These are phyloP conservation scores for Nothura maculosa DNA, from an alignment of 2,797 vertebrate species.

Conservation along the genomic window DNA sequence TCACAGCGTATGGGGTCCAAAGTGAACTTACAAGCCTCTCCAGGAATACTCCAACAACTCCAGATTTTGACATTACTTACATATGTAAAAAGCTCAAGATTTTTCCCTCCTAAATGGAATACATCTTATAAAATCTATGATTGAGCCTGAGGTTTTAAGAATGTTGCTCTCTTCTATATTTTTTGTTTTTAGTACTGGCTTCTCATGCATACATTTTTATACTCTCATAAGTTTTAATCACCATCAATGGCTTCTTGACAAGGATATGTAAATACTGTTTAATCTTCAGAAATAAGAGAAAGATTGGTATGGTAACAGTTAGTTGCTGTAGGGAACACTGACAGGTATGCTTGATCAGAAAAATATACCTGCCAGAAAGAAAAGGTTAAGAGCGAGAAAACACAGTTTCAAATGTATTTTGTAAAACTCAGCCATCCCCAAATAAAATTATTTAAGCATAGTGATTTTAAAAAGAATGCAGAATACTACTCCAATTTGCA, in stretches of 20 bases:
- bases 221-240: not conserved
- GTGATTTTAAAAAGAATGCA: not conserved
- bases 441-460: not conserved
- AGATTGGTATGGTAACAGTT: not conserved
- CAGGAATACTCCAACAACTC: not conserved
- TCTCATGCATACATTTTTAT: not conserved
- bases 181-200: not conserved
- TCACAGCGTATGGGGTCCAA: not conserved
- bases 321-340: not conserved
- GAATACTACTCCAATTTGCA: not conserved
- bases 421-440: not conserved
- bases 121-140: not conserved
- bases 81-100: not conserved
- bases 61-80: not conserved
- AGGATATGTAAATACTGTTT: not conserved
- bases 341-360: not conserved
- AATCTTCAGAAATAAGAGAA: not conserved
- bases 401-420: not conserved
- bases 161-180: not conserved
- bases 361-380: not conserved
- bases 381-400: not conserved
- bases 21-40: not conserved
- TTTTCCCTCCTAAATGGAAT: not conserved
- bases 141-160: not conserved
- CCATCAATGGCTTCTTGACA: not conserved